A percentile compares a stretch with the other conserved stretches of the same genome.
phyloP scores from a whole-genome alignment of 2,888 invertebrate genomes.

The Parnassius apollo region DNA sequence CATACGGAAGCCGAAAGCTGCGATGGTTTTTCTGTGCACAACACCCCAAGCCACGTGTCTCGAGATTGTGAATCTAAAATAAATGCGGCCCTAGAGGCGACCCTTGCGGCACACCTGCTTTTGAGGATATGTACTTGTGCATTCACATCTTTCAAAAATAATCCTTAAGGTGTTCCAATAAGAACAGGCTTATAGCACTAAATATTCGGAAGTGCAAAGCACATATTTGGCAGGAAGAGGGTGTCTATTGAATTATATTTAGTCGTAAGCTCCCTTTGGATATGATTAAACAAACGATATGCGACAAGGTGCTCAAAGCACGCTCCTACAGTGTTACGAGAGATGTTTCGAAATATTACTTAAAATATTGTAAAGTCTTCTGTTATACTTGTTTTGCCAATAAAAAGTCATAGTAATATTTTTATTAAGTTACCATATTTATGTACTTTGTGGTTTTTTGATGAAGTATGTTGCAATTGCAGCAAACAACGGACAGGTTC shows the following conservation, averaged over 20 bases:
- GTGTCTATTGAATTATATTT: conserved; percentile 79
- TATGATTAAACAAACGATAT: conserved; percentile 74
- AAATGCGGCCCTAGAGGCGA: conserved; percentile 64
- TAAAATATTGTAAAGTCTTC: no score
- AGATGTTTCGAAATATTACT: not conserved
- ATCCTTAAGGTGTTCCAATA: conserved; percentile 45
- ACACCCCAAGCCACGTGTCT: conserved; percentile 74
- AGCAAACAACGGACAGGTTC: no score
- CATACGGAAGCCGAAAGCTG: conserved; percentile 70
- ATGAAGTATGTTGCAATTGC: no score
- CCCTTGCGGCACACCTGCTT: conserved; percentile 76
- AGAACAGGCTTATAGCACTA: conserved; percentile 32
- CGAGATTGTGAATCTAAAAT: conserved; percentile 72
- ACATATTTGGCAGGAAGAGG: conserved; percentile 80
- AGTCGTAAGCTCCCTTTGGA: conserved; percentile 71
- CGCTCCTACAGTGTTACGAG: conserved; percentile 37
- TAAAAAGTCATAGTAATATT: no score
- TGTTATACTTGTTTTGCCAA: no score
- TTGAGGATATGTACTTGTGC: conserved; percentile 39
- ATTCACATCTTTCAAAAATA: conserved; percentile 34
- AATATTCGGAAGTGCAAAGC: conserved; percentile 49
- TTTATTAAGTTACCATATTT: no score
- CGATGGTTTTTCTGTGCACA: conserved; percentile 71
- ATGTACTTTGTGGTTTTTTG: no score
- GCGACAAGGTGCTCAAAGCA: conserved; percentile 71